These are phyloP conservation scores for Coreoperca whiteheadi DNA, from an alignment of 2,113 vertebrate species.

Conservation along the genomic window DNA sequence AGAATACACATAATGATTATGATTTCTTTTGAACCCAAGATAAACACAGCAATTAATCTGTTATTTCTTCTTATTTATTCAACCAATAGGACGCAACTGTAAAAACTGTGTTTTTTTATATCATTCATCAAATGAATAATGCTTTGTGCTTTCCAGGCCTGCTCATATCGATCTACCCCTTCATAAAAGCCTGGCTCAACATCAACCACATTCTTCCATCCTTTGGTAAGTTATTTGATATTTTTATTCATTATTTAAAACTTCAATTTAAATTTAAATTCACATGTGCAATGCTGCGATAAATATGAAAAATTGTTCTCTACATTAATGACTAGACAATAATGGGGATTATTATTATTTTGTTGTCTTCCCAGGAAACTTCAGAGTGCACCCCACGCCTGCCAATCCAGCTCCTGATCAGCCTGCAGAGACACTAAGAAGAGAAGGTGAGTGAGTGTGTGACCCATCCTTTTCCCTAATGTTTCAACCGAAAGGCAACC, in stretches of 20 bases:
- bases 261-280: neutral
- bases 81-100: neutral
- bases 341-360: neutral
- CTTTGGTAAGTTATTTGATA: slow-evolving; percentile 71
- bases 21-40: neutral
- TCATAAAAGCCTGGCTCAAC: slow-evolving; percentile 86
- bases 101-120: neutral
- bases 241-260: neutral
- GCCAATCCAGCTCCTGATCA: slow-evolving; percentile 70
- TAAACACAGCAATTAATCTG: neutral
- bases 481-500: neutral
- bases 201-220: slow-evolving; percentile 84
- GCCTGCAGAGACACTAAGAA: slow-evolving; percentile 72
- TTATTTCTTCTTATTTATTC: neutral
- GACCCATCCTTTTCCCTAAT: neutral
- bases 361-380: slow-evolving; percentile 72
- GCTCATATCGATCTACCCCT: slow-evolving; percentile 85
- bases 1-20: neutral
- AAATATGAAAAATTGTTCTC: neutral
- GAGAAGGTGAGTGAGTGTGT: slow-evolving; percentile 77
- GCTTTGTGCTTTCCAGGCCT: slow-evolving; percentile 74
- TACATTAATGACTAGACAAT: neutral
- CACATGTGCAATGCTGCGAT: neutral
- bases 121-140: slow-evolving; percentile 6
- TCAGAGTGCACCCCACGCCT: slow-evolving; percentile 81